Percentiles rank a stretch among this genome's conserved stretches.
Conservation (phyloP, 1,140 invertebrate genomes). For the Ceratoteleas bidentatus region DNA sequence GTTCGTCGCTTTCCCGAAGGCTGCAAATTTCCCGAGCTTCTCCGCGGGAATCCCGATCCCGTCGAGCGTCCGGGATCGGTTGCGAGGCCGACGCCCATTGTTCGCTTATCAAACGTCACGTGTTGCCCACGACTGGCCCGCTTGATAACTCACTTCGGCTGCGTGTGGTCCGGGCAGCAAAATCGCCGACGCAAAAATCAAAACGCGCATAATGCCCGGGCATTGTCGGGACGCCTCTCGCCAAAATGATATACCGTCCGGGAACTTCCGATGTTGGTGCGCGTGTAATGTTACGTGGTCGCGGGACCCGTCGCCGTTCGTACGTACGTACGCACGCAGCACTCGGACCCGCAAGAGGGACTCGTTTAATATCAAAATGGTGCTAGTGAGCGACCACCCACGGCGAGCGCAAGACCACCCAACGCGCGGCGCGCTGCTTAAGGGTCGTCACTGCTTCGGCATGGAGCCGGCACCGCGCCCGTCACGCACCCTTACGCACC, state of each 20-base stretch:
- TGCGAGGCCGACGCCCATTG: too few species aligned
- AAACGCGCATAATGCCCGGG: slow-evolving; percentile 22
- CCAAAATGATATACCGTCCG: slow-evolving; percentile 69
- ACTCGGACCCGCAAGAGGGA: slow-evolving; percentile 49
- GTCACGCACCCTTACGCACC: too few species aligned
- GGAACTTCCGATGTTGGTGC: slow-evolving; percentile 64
- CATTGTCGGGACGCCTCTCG: slow-evolving; percentile 25
- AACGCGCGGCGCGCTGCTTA: too few species aligned
- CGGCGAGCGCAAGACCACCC: too few species aligned
- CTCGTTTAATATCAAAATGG: slow-evolving; percentile 77
- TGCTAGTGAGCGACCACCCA: too few species aligned
- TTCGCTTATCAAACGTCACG: slow-evolving; percentile 17
- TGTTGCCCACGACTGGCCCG: slow-evolving; percentile 15
- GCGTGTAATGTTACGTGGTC: slow-evolving; percentile 62
- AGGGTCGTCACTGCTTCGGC: too few species aligned
- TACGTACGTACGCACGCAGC: slow-evolving; percentile 25
- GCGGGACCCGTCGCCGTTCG: slow-evolving; percentile 24
- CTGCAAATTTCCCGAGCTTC: too few species aligned
- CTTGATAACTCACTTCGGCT: slow-evolving; percentile 32
- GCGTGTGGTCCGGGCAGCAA: slow-evolving; percentile 22
- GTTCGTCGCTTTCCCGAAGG: too few species aligned
- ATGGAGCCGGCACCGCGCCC: too few species aligned
- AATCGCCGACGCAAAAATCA: slow-evolving; percentile 17
- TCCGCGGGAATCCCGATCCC: too few species aligned
- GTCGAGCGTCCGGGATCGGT: too few species aligned